Base-by-base conservation (phyloP, 2,797 vertebrate species). In the Protosalanx chinensis region DNA sequence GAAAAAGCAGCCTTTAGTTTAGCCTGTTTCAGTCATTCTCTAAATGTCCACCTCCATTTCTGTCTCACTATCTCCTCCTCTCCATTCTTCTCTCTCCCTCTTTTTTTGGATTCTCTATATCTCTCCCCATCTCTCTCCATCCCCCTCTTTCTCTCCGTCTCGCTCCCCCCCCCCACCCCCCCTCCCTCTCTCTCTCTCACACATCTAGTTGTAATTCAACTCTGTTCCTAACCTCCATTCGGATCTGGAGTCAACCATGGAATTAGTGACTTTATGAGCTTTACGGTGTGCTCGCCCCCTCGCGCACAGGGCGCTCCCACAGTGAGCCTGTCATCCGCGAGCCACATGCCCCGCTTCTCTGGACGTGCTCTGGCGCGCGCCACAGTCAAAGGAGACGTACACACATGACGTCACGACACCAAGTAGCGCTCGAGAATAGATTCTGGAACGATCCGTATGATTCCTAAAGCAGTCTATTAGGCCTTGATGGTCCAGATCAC, bases 211-310 rank as follows among this genome's bases (percentile, higher is more conserved):
- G 8, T 65, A 37, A 61, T 33, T 58, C 30, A 46, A 29, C 30
- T 62, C 51, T 64, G 65, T 71, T 58, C 64, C 68, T 64, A 65
- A n/a, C 58, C 51, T 64, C 35, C 32, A 56, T 41, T 72, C 53
- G 57, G 1, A 68, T 18, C 65, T 59, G 74, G 60, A 68, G 51
- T 64, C 60, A 33, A 7, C 58, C 70, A 13, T 76, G 61, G 66
- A 68, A 72, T 68, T 13, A 56, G 49, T 69, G 61, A 76, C 70
- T 72, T 68, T 51, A 53, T 13, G 66, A 63, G 67, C 30, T 51
- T 53, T 57, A 13, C 16, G 65, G 35, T 30, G 29, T 30, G 30
- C 51, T 20, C 20, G 30, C 29, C 51, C 10, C 10, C 2, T n/a
- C 12, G 16, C 6, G 27, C 12, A 8, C 58, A 0, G 20, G 6